Base-by-base conservation (phyloP, 2,888 invertebrate species). In the Drosophila rellima region DNA sequence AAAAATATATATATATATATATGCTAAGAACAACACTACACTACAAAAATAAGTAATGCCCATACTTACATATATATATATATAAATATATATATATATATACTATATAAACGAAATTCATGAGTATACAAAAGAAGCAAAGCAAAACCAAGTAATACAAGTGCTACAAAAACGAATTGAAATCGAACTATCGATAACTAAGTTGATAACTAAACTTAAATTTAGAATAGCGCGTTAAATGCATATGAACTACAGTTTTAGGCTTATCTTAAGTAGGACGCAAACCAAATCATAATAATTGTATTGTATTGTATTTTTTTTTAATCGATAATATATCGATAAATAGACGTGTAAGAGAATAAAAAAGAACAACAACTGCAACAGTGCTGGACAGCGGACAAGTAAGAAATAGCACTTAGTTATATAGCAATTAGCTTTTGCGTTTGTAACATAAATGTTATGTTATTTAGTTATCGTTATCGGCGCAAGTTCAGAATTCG, bases 371-470 rank as follows among this genome's bases (percentile, higher is more conserved):
- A 18, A 18, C 5, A 18, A 42, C 13, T 42, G 52, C 56, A 61
- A 76, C 48, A 60, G 78, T 70, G 66, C 74, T 76, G 74, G 77
- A 74, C 72, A 71, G 74, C 47, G 77, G 77, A 67, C 78, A 75
- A 75, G 74, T 77, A 70, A 76, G 23, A 56, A 13, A 45, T 45
- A 67, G 72, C 48, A 68, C 63, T 74, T 77, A 78, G 70, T 60
- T 72, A 42, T 29, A 56, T 70, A 70, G 65, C 40, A 35, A 63
- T 74, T 67, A 74, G 75, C 70, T 33, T 63, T 65, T 78, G 47
- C 23, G 64, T 78, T 74, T 78, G 70, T 75, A 78, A 70, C 11
- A 26, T 26, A 26, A 26, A 73, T 66, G n/a, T n/a, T n/a, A 68
- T 65, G 62, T 75, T 74, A 54, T 50, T 54, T 39, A n/a, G 50